Evolutionary conservation across 2,888 invertebrate species (phyloP).

Genomic region (Xylota segnis): DNA sequence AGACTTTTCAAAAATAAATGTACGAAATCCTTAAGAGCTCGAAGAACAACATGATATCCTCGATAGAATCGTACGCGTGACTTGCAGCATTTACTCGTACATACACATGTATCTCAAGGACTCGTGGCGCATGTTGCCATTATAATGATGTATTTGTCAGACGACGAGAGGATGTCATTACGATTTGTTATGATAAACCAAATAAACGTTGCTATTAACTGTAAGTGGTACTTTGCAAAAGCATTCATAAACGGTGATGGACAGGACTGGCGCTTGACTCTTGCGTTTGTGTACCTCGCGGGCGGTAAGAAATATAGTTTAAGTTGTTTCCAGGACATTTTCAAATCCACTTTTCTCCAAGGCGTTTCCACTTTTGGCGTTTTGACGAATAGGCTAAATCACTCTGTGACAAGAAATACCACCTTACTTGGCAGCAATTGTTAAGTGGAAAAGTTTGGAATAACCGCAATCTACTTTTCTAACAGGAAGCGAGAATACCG

Average conservation of each 20-base stretch:
- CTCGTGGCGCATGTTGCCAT: constrained; percentile 1
- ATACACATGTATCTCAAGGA: neutral
- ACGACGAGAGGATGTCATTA: neutral
- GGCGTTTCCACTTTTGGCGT: constrained; percentile 54
- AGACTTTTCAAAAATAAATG: neutral
- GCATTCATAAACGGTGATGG: constrained; percentile 5
- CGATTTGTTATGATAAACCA: constrained; percentile 21
- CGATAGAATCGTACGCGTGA: neutral
- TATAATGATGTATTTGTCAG: constrained; percentile 2
- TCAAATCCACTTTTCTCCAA: constrained; percentile 31
- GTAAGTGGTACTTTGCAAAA: neutral
- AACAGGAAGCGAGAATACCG: neutral
- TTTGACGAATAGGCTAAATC: constrained; percentile 71
- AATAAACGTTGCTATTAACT: constrained; percentile 10
- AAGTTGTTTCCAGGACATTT: constrained; percentile 39
- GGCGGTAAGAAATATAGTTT: constrained; percentile 24
- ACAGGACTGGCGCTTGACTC: too few relatives aligned
- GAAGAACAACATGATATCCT: neutral
- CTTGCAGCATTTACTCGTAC: constrained; percentile 12
- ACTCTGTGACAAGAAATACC: constrained; percentile 60
- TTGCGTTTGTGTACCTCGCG: neutral
- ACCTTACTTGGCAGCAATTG: constrained; percentile 35
- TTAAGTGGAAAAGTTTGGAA: constrained; percentile 70
- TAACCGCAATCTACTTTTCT: constrained; percentile 61
- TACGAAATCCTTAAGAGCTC: neutral